phyloP scores from a whole-genome alignment of 1,140 invertebrate genomes.

The Hirudo medicinalis region DNA sequence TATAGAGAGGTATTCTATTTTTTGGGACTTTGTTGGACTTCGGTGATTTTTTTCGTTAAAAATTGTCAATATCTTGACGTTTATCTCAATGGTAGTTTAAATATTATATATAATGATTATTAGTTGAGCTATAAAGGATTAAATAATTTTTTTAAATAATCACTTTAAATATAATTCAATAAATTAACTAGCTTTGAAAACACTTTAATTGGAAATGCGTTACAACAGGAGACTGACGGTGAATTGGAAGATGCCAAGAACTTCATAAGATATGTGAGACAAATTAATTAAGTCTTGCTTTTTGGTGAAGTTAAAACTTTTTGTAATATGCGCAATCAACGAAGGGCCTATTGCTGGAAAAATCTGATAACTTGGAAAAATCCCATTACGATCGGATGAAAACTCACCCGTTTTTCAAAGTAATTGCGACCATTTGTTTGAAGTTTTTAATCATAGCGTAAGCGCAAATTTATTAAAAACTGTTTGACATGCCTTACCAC shows the following conservation, averaged over 20 bases:
- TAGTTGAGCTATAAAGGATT: no score
- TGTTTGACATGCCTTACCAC: no score
- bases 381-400: not conserved
- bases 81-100: no score
- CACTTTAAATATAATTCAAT: no score
- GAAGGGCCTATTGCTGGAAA: not conserved
- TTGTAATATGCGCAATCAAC: not conserved
- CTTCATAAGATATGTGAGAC: not conserved
- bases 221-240: not conserved
- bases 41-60: not conserved
- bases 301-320: not conserved
- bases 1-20: not conserved
- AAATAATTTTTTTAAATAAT: no score
- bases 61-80: no score
- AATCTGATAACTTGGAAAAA: not conserved
- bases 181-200: no score
- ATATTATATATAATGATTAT: no score
- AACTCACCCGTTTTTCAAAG: slow-evolving; percentile 3
- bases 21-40: not conserved
- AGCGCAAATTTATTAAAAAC: no score
- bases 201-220: no score
- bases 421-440: not conserved
- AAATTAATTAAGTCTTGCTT: not conserved
- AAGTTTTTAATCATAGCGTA: no score
- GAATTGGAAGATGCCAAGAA: not conserved